phyloP scores from a whole-genome alignment of 2,797 vertebrate genomes.

The Melanotaenia parkinsoni region DNA sequence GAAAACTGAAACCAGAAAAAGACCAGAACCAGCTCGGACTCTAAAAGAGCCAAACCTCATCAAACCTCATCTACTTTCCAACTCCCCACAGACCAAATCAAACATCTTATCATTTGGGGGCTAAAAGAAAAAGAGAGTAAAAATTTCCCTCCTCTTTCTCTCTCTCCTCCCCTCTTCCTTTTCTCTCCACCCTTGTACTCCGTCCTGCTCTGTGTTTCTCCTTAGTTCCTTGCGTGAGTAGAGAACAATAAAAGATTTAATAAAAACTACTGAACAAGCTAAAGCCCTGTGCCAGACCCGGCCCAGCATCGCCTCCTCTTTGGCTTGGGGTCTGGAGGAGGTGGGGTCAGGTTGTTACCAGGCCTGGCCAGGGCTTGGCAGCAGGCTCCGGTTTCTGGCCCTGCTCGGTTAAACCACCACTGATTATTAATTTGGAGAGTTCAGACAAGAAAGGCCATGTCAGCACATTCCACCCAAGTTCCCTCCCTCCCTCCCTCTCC shows the following conservation, averaged over 20 bases:
- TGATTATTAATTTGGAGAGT: slow-evolving; percentile 86
- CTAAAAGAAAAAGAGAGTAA: too few species aligned
- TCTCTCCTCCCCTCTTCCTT: slow-evolving; percentile 54
- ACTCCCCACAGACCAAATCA: slow-evolving; percentile 67
- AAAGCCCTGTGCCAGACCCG: slow-evolving; percentile 81
- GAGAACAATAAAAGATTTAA: slow-evolving; percentile 85
- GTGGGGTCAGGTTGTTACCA: slow-evolving; percentile 32
- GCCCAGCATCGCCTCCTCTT: slow-evolving; percentile 66
- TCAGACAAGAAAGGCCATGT: slow-evolving; percentile 80
- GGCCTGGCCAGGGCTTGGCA: slow-evolving; percentile 74
- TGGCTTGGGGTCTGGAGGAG: background rate
- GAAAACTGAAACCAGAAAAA: slow-evolving; percentile 33
- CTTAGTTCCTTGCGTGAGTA: slow-evolving; percentile 83
- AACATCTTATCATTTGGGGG: slow-evolving; percentile 48
- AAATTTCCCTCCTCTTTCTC: background rate
- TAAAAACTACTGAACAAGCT: slow-evolving; percentile 86
- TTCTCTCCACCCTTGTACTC: slow-evolving; percentile 63
- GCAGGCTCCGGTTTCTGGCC: slow-evolving; percentile 77
- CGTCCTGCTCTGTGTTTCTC: slow-evolving; percentile 70
- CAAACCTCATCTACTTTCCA: slow-evolving; percentile 57
- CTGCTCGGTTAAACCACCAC: slow-evolving; percentile 75
- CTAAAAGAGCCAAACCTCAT: too few species aligned
- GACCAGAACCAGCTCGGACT: slow-evolving; percentile 22
- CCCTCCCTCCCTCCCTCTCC: slow-evolving; percentile 41
- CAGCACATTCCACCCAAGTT: slow-evolving; percentile 80